Percentiles rank a stretch among this genome's conserved stretches.
Conservation (phyloP, 1,140 invertebrate species). For the Ridgeia piscesae region DNA sequence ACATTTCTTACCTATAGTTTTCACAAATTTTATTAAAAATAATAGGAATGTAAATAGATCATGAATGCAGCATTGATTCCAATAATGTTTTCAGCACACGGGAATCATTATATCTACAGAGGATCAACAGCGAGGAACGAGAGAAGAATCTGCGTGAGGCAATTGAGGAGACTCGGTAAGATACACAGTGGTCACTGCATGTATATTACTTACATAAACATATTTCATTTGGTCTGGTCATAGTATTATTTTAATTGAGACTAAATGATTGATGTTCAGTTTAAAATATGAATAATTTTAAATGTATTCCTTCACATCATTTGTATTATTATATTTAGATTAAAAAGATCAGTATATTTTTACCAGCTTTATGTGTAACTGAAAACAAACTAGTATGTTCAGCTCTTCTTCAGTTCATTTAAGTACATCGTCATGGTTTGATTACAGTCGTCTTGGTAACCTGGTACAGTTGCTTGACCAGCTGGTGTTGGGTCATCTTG, state of each 20-base stretch:
- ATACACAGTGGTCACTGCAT: not conserved
- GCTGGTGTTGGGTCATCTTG: conserved; percentile 53
- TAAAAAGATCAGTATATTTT: too few relatives aligned
- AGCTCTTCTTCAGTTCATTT: not conserved
- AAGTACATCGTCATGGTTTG: not conserved
- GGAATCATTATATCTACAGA: conserved; percentile 52
- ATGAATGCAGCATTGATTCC: not conserved
- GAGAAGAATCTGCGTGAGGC: conserved; percentile 47
- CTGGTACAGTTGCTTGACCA: conserved; percentile 54
- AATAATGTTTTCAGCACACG: conserved; percentile 44
- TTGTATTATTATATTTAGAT: too few relatives aligned
- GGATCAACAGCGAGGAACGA: conserved; percentile 49
- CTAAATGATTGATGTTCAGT: not conserved
- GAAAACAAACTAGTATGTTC: not conserved
- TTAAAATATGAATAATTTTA: not conserved
- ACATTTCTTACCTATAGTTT: not conserved
- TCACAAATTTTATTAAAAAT: not conserved
- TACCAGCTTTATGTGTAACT: not conserved
- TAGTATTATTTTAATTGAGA: too few relatives aligned
- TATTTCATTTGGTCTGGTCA: too few relatives aligned
- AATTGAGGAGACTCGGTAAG: conserved; percentile 47
- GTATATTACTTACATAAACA: not conserved
- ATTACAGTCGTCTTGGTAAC: conserved; percentile 47
- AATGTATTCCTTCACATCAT: not conserved
- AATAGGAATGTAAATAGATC: not conserved